Percentiles rank a stretch among this genome's conserved stretches.
phyloP scores from a whole-genome alignment of 1,140 invertebrate genomes.

The Planococcus citri region DNA sequence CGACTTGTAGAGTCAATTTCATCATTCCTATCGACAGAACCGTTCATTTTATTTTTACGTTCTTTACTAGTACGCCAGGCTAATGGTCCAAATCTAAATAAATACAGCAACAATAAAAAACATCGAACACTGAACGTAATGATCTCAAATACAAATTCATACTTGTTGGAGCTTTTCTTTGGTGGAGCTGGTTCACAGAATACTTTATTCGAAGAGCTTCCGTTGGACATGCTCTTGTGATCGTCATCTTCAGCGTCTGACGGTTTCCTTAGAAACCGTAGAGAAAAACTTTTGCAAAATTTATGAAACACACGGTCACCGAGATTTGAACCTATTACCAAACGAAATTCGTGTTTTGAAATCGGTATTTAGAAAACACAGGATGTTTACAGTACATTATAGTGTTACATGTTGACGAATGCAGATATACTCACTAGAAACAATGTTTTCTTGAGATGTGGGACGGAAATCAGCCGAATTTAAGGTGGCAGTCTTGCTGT shows the following conservation, averaged over 20 bases:
- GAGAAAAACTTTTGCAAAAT: slow-evolving; percentile 54
- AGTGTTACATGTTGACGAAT: no score
- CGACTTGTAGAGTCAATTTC: slow-evolving; percentile 44
- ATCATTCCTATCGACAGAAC: slow-evolving; percentile 56
- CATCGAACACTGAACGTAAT: no score
- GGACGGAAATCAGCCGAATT: slow-evolving; percentile 1
- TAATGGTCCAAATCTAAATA: slow-evolving; percentile 48
- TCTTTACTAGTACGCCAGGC: slow-evolving; percentile 59
- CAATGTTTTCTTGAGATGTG: not conserved
- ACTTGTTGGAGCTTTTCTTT: not conserved
- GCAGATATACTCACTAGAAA: not conserved
- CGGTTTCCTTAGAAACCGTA: slow-evolving; percentile 42
- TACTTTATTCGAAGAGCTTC: not conserved
- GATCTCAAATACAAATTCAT: not conserved
- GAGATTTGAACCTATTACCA: slow-evolving; percentile 16
- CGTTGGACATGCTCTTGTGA: not conserved
- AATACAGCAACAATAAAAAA: not conserved
- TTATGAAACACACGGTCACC: slow-evolving; percentile 46
- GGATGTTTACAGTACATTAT: no score
- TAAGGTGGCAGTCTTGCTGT: not conserved
- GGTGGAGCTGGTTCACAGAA: not conserved
- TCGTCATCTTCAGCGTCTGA: not conserved
- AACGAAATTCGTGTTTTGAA: no score
- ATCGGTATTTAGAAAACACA: no score
- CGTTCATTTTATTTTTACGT: slow-evolving; percentile 51